A percentile compares a stretch with the other conserved stretches of the same genome.
phyloP scores from a whole-genome alignment of 2,113 vertebrate genomes.

The Aphelocoma coerulescens region DNA sequence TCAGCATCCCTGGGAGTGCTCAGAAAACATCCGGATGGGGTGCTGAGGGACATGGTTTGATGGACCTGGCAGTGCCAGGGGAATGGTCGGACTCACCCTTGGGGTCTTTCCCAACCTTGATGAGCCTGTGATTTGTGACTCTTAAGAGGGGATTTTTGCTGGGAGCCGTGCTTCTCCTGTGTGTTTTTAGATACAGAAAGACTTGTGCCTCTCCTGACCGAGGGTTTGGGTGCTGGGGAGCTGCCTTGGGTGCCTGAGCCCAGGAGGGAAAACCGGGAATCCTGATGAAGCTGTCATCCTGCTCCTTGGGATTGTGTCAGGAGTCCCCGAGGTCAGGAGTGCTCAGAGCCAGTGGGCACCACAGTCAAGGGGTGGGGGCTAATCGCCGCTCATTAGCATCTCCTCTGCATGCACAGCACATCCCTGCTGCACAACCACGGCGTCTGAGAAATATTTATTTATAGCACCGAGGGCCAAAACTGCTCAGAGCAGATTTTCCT shows the following conservation, averaged over 20 bases:
- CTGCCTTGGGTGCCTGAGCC: neutral
- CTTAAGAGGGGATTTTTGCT: neutral
- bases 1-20: neutral
- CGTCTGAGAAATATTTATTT: neutral
- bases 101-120: accelerated
- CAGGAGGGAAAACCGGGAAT: neutral
- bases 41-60: too few species aligned
- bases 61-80: neutral
- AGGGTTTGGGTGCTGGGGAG: neutral
- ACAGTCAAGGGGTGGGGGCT: neutral
- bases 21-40: neutral
- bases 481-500: neutral
- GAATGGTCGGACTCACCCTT: neutral
- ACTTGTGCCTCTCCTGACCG: accelerated
- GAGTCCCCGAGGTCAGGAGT: neutral
- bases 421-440: neutral
- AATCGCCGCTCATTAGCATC: constrained; percentile 53
- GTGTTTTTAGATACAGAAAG: accelerated
- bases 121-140: neutral
- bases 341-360: neutral
- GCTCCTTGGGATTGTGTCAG: neutral
- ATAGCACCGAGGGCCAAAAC: neutral
- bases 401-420: neutral
- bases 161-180: neutral
- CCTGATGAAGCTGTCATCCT: neutral